Evolutionary conservation across 2,888 invertebrate genomes (phyloP), one percentile per base, ranked within the genome.

Genomic region (Acanthosepion pharaonis): DNA sequence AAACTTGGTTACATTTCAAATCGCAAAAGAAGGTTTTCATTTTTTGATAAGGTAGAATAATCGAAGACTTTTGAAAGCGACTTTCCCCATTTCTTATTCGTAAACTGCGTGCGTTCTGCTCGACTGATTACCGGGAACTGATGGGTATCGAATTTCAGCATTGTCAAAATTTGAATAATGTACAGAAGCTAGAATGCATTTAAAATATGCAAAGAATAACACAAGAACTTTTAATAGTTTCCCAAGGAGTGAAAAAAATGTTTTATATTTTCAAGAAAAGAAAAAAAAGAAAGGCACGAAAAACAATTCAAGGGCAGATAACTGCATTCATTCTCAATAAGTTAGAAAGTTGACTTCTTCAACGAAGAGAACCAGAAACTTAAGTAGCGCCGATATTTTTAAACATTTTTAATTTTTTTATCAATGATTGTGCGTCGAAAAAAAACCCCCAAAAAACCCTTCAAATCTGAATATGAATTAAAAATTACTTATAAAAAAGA

Each of bases 1-100:
- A 3, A 78, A 78, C 33, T 15, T 6, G n/a, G 28, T 1, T n/a
- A 78, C n/a, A 33, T 78, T 59, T 33, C 9, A 78, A n/a, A 78
- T n/a, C 28, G 3, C 1, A 33, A 23, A 78, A 5, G n/a, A 33
- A 9, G 78, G 11, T 78, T 78, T 78, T n/a, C 11, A 18, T 78
- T 78, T 78, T 78, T 78, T 78, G 78, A 78, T n/a, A 78, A 78
- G 78, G 78, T 78, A 78, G n/a, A 78, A n/a, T 78, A 78, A 78
- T 78, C 78, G 78, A 33, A 78, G n/a, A 78, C 33, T 78, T 78
- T 78, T 78, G 28, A 59, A 59, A 78, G 28, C 28, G n/a, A 78
- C n/a, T 59, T 59, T 23, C 23, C 20, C 18, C 33, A 9, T 78
- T 33, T 78, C 8, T n/a, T 33, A 64, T n/a, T 59, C 11, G 78